Conservation (phyloP, 2,113 vertebrate species). For the Trematomus loennbergii region DNA sequence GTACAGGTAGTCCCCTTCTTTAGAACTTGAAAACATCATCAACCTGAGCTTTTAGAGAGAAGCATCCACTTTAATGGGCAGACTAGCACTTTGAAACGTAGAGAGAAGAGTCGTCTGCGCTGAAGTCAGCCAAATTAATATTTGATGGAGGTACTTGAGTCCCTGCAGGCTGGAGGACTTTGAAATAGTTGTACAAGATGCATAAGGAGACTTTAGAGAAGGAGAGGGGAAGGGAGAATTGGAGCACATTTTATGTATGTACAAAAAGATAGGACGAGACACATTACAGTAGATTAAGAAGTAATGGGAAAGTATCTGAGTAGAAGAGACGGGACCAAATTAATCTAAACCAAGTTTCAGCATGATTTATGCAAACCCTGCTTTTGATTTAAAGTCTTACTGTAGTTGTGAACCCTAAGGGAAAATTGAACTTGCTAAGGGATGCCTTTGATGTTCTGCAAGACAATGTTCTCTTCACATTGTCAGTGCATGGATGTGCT, state of each 20-base stretch:
- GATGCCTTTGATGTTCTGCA: background rate
- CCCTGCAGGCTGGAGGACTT: slow-evolving; percentile 41
- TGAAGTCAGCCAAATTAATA: slow-evolving; percentile 69
- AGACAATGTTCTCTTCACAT: slow-evolving; percentile 26
- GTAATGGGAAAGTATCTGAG: background rate
- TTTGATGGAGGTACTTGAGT: slow-evolving; percentile 59
- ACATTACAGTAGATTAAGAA: background rate
- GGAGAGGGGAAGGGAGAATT: background rate
- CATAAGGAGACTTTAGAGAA: slow-evolving; percentile 17
- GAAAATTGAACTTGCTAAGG: background rate
- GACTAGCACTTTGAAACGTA: slow-evolving; percentile 33
- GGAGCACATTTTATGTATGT: background rate
- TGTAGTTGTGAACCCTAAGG: background rate
- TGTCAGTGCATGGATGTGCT: slow-evolving; percentile 6
- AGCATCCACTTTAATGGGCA: slow-evolving; percentile 35
- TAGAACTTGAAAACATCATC: slow-evolving; percentile 36
- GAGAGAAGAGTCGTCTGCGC: slow-evolving; percentile 42
- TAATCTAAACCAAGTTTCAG: background rate
- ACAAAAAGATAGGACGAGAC: background rate
- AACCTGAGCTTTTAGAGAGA: slow-evolving; percentile 50
- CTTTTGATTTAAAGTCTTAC: slow-evolving; percentile 6
- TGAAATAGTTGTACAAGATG: slow-evolving; percentile 44
- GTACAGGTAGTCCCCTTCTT: slow-evolving; percentile 5
- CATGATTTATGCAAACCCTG: background rate
- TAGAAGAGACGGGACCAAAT: background rate